Conservation (phyloP, 1,140 invertebrate species). For the Rhyzopertha dominica region DNA sequence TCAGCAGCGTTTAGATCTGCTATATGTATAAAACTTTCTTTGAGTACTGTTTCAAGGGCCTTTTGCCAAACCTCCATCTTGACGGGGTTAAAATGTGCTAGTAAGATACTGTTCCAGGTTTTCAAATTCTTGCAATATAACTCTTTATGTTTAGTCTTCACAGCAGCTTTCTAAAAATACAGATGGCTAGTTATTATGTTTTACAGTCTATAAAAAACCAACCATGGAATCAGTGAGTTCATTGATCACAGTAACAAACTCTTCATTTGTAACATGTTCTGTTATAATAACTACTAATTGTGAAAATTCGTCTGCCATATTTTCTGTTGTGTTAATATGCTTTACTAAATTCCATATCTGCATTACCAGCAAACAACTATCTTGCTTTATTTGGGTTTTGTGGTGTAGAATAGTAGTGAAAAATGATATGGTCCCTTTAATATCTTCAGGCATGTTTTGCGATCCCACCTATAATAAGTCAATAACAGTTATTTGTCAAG, state of each 20-base stretch:
- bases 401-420: slow-evolving; percentile 31
- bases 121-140: slow-evolving; percentile 22
- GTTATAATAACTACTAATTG: slow-evolving; percentile 29
- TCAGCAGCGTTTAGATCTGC: slow-evolving; percentile 9
- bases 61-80: slow-evolving; percentile 29
- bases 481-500: no score
- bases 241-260: slow-evolving; percentile 22
- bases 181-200: no score
- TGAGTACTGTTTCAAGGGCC: slow-evolving; percentile 26
- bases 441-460: no score
- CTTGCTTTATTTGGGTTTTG: slow-evolving; percentile 22
- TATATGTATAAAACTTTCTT: slow-evolving; percentile 14
- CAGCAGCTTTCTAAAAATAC: no score
- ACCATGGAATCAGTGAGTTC: no score
- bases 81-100: slow-evolving; percentile 25
- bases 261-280: slow-evolving; percentile 29
- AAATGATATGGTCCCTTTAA: slow-evolving; percentile 23
- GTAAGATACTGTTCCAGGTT: slow-evolving; percentile 24
- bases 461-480: no score
- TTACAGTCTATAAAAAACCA: no score
- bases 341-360: slow-evolving; percentile 33
- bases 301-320: slow-evolving; percentile 25
- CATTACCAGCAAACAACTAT: slow-evolving; percentile 22
- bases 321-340: slow-evolving; percentile 6
- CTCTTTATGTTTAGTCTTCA: no score